Percentiles rank a stretch among this genome's conserved stretches.
Evolutionary conservation across 2,888 invertebrate species (phyloP).

Genomic region (Tineola bisselliella): DNA sequence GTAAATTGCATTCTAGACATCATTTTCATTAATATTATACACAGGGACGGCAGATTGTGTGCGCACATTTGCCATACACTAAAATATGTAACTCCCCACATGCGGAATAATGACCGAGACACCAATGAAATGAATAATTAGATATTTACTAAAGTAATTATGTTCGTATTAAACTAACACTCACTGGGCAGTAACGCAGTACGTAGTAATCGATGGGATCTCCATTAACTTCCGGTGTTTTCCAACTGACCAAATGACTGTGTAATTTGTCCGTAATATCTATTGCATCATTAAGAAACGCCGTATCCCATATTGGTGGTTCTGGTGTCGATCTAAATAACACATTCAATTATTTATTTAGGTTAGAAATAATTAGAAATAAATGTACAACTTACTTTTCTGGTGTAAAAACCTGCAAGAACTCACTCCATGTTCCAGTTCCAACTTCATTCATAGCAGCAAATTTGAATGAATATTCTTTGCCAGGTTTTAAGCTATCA

Average conservation of each 20-base stretch:
- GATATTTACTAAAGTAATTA: too few species aligned
- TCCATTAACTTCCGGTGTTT: slow-evolving; percentile 35
- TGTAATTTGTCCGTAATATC: slow-evolving; percentile 17
- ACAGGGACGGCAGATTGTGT: too few species aligned
- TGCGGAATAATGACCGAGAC: too few species aligned
- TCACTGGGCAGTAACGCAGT: slow-evolving; percentile 45
- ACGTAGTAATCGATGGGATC: slow-evolving; percentile 42
- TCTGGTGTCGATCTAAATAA: slow-evolving; percentile 39
- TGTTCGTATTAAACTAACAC: slow-evolving; percentile 14
- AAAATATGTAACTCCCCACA: too few species aligned
- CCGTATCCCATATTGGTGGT: slow-evolving; percentile 32
- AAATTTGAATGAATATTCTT: slow-evolving; percentile 39
- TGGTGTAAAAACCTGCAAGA: slow-evolving; percentile 32
- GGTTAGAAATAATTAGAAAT: neutral
- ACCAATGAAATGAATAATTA: too few species aligned
- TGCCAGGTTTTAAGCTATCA: slow-evolving; percentile 39
- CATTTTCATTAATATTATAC: too few species aligned
- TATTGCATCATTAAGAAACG: slow-evolving; percentile 23
- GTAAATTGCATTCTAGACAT: too few species aligned
- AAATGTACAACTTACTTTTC: slow-evolving; percentile 47
- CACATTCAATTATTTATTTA: neutral
- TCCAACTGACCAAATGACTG: slow-evolving; percentile 36
- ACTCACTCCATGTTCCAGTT: slow-evolving; percentile 33
- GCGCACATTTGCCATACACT: too few species aligned
- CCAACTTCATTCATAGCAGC: slow-evolving; percentile 49